Conservation (phyloP, 2,113 vertebrate species). For the Lophura nycthemera region DNA sequence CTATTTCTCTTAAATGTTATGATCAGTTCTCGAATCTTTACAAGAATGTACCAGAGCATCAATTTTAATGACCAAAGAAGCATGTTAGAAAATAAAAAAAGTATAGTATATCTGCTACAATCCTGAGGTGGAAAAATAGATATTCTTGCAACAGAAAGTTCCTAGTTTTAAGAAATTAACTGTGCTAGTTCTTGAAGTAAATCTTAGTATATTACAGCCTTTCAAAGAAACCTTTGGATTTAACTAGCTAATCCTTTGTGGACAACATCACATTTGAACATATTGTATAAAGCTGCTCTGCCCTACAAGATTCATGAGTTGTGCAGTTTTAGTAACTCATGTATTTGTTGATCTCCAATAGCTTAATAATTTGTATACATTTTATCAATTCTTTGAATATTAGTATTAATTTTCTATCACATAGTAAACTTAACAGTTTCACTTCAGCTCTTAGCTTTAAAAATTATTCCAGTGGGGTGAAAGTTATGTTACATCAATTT, state of each 20-base stretch:
- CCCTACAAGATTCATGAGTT: neutral
- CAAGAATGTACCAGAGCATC: neutral
- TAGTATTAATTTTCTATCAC: neutral
- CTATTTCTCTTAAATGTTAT: neutral
- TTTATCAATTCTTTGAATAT: conserved; percentile 3
- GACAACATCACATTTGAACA: neutral
- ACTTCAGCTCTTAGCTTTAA: neutral
- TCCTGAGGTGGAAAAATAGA: neutral
- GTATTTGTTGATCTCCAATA: neutral
- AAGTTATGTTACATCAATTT: neutral
- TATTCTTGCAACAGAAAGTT: neutral
- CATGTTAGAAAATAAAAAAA: neutral
- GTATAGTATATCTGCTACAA: neutral
- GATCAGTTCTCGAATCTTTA: neutral
- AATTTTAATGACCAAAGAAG: neutral
- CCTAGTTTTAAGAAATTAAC: conserved; percentile 11
- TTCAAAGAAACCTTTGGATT: neutral
- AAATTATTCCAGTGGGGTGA: neutral
- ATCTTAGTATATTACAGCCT: neutral
- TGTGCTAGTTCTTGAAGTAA: neutral
- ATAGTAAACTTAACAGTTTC: neutral
- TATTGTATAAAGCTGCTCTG: neutral
- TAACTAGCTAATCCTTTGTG: neutral
- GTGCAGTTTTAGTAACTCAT: neutral
- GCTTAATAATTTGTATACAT: neutral